These are phyloP conservation scores for Apamea sordens DNA, from an alignment of 2,888 invertebrate genomes.

Conservation along the genomic window DNA sequence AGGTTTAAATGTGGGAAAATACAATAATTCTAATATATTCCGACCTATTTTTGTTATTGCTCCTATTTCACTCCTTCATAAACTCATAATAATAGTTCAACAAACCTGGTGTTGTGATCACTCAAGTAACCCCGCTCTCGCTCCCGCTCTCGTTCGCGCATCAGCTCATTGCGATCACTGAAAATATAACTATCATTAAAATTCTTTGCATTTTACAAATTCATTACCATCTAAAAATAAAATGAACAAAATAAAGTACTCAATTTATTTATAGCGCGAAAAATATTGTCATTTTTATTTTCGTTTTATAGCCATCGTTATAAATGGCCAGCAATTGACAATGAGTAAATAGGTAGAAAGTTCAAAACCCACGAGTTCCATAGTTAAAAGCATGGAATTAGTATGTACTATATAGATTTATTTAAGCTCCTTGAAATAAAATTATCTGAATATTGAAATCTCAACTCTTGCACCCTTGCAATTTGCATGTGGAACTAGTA, in stretches of 20 bases:
- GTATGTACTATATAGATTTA: background rate
- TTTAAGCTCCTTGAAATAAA: background rate
- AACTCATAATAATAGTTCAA: background rate
- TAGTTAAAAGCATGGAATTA: no score
- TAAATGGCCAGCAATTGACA: slow-evolving; percentile 2
- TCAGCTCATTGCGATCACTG: slow-evolving; percentile 96
- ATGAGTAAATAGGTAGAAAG: background rate
- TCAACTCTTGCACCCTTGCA: background rate
- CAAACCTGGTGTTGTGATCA: slow-evolving; percentile 94
- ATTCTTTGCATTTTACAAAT: background rate
- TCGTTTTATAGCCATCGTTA: background rate
- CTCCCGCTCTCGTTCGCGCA: slow-evolving; percentile 93
- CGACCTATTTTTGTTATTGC: background rate
- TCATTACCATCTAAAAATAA: background rate
- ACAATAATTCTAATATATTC: background rate
- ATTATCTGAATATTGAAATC: background rate
- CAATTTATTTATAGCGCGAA: slow-evolving; percentile 4
- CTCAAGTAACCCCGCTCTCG: slow-evolving; percentile 93
- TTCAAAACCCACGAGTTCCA: background rate
- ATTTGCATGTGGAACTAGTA: background rate
- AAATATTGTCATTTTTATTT: background rate
- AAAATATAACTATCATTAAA: slow-evolving; percentile 52
- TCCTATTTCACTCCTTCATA: background rate
- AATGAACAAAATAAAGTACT: background rate
- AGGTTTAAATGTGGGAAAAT: background rate